Evolutionary conservation across 2,113 vertebrate genomes (phyloP).

Genomic region (Himantopus leucocephalus): DNA sequence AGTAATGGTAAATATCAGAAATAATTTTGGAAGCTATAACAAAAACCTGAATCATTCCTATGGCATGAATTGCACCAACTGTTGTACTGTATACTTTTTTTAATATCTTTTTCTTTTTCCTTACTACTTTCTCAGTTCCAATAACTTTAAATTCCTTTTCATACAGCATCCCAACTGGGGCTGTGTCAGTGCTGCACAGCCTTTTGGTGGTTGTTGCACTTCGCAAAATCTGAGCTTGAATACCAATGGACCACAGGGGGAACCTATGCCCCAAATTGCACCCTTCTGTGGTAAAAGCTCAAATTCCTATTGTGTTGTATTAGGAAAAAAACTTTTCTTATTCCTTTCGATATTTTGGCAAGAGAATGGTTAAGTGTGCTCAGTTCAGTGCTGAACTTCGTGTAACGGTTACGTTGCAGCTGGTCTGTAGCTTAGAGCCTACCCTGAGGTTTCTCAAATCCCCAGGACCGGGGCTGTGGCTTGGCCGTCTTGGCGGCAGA

Average conservation of each 20-base stretch:
- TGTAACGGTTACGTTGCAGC: neutral
- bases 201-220: neutral
- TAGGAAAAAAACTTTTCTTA: neutral
- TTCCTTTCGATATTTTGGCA: neutral
- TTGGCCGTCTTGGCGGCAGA: neutral
- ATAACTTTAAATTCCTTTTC: neutral
- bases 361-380: neutral
- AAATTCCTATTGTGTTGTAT: neutral
- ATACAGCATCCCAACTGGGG: neutral
- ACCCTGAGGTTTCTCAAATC: neutral
- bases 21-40: neutral
- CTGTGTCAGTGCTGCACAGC: neutral
- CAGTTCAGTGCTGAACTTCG: neutral
- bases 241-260: accelerated
- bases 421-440: neutral
- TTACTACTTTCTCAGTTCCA: neutral
- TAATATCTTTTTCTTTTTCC: neutral
- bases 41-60: neutral
- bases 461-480: neutral
- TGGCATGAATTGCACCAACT: neutral
- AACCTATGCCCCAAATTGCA: neutral
- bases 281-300: neutral
- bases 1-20: neutral
- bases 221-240: neutral
- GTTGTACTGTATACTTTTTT: neutral